phyloP scores from a whole-genome alignment of 2,113 vertebrate genomes.

The Petromus typicus region DNA sequence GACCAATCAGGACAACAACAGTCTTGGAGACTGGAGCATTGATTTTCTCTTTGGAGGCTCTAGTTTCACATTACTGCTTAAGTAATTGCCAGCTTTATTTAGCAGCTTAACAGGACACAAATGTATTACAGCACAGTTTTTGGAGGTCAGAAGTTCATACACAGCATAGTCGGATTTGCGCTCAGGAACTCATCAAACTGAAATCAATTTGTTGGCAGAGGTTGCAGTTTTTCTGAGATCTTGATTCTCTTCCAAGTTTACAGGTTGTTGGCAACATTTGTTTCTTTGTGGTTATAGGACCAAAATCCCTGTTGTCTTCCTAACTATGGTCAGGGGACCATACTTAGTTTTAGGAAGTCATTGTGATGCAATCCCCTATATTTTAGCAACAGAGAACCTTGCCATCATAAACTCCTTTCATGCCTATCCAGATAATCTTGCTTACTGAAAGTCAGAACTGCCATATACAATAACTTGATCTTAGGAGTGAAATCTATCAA shows the following conservation, averaged over 20 bases:
- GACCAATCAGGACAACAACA: background rate
- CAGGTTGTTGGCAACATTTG: background rate
- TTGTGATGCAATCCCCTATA: too few species aligned
- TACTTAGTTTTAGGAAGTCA: background rate
- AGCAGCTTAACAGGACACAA: background rate
- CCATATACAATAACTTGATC: background rate
- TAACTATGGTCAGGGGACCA: background rate
- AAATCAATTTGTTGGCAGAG: background rate
- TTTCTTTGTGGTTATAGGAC: background rate
- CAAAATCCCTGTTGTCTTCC: background rate
- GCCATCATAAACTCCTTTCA: background rate
- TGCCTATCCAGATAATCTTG: background rate
- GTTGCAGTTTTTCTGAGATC: background rate
- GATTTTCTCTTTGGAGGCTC: background rate
- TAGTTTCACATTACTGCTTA: conserved; percentile 21
- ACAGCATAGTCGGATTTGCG: background rate
- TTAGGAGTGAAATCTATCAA: background rate
- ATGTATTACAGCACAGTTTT: background rate
- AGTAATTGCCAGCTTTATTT: background rate
- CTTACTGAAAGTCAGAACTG: background rate
- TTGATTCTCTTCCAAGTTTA: conserved; percentile 1
- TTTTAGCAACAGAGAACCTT: background rate
- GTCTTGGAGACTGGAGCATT: background rate
- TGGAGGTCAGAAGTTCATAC: background rate
- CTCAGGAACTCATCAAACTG: background rate